Evolutionary conservation across 35 echinoderm and acorn worm genomes (phyloP).

Genomic region (Ophiothrix spiculata): DNA sequence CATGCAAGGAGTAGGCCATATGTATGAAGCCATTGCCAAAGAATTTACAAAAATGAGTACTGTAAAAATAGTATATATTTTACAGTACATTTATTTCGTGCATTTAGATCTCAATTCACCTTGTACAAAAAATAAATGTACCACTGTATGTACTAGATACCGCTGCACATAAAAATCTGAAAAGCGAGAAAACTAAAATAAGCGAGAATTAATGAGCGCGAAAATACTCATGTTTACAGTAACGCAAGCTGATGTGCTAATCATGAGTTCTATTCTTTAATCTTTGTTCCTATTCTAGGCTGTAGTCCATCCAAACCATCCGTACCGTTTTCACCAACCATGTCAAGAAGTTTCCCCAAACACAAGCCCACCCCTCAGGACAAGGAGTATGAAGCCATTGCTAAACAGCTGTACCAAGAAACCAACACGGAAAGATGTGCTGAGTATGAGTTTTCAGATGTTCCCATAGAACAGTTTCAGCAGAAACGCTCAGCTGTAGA

Average conservation of each 20-base stretch:
- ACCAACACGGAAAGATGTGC: conserved; percentile 56
- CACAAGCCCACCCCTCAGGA: conserved; percentile 85
- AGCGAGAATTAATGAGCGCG: no score
- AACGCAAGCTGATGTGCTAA: neutral
- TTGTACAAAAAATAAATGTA: neutral
- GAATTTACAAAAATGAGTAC: no score
- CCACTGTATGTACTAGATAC: neutral
- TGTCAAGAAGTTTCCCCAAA: conserved; percentile 52
- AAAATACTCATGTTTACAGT: no score
- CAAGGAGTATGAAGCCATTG: conserved; percentile 75
- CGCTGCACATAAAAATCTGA: neutral
- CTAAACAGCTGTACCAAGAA: conserved; percentile 66
- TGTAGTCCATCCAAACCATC: conserved; percentile 16
- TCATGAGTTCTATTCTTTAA: neutral
- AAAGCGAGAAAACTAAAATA: neutral
- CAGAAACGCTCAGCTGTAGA: conserved; percentile 77
- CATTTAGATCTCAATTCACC: neutral
- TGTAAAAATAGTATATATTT: no score
- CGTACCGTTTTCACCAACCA: conserved; percentile 45
- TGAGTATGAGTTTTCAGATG: conserved; percentile 90
- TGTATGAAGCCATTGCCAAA: no score
- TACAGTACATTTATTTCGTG: no score
- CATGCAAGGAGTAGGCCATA: no score
- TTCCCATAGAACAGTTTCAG: conserved; percentile 86
- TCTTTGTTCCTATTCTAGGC: neutral